A percentile compares a stretch with the other conserved stretches of the same genome.
Evolutionary conservation across 1,140 invertebrate species (phyloP).

Genomic region (Pogonus chalceus): DNA sequence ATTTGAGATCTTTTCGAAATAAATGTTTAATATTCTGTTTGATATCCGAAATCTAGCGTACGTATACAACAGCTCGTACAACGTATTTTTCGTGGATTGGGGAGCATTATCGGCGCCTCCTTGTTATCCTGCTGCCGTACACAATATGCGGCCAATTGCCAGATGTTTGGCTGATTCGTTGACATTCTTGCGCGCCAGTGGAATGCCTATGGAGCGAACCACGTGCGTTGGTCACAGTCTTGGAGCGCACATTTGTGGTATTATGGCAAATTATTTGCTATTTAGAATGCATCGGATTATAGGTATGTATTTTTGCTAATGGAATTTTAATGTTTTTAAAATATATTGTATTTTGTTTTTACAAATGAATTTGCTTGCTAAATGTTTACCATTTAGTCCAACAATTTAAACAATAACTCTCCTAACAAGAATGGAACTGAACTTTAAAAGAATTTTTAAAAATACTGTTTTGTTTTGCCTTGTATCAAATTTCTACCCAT

Average conservation of each 20-base stretch:
- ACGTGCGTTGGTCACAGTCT: constrained; percentile 67
- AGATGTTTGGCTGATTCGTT: constrained; percentile 51
- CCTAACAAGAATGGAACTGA: too few relatives aligned
- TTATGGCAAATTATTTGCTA: constrained; percentile 53
- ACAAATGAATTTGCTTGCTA: too few relatives aligned
- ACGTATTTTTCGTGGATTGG: constrained; percentile 68
- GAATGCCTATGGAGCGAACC: constrained; percentile 46
- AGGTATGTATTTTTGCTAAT: constrained; percentile 25
- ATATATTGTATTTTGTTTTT: too few relatives aligned
- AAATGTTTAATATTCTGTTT: too few relatives aligned
- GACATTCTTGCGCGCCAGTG: constrained; percentile 46
- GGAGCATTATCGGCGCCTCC: constrained; percentile 51
- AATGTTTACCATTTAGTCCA: too few relatives aligned
- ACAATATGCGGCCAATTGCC: constrained; percentile 58
- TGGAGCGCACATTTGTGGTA: constrained; percentile 61
- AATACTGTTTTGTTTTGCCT: too few relatives aligned
- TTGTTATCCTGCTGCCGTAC: constrained; percentile 57
- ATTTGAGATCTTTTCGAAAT: too few relatives aligned
- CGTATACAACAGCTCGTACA: constrained; percentile 56
- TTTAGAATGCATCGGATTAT: constrained; percentile 53
- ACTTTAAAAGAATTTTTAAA: too few relatives aligned
- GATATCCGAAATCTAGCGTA: too few relatives aligned
- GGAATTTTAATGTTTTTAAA: background rate
- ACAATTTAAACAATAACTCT: too few relatives aligned
- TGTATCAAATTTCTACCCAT: too few relatives aligned